Base-by-base conservation (phyloP, 2,113 vertebrate genomes). In the Azemiops feae region DNA sequence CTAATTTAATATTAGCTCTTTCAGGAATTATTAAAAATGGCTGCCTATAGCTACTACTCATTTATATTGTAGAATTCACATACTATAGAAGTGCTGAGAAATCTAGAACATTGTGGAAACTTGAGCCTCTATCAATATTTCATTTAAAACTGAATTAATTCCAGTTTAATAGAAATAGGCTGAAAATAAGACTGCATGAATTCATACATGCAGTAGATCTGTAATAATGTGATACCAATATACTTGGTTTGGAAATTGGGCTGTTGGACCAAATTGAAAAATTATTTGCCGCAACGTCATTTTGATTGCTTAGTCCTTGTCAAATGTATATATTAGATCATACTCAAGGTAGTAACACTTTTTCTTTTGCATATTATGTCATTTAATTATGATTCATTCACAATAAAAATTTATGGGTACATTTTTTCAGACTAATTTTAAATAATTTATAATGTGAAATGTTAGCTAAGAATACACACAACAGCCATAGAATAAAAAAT, bases 371-470 rank as follows among this genome's bases (percentile, higher is more conserved):
- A 60, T 0, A 94, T 1, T 9, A 3, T 85, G 92, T 55, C n/a
- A 88, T 96, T 91, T 34, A 39, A 20, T 50, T 95, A 57, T 54
- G 34, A 20, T 43, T 43, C 74, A 43, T 81, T 81, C 74, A 81
- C 3, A 22, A 81, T 81, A 81, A 81, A 43, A 81, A 43, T 8
- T 81, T 18, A 43, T 34, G 34, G 7, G 6, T 81, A 81, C 3
- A 22, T 22, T 43, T 81, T 81, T 43, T 10, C 69, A 81, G 34
- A 39, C 6, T n/a, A 81, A 39, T 81, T 81, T 81, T 81, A 81
- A 81, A 81, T 20, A 7, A 81, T 39, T 74, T 74, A 34, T 69
- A 16, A 34, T 81, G 69, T 25, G 1, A 9, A 4, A 43, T 14
- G 11, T 85, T 30, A 89, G 18, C 14, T 81, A 6, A n/a, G 22